Base-by-base conservation (phyloP, 2,888 invertebrate genomes). In the Chesias legatella region DNA sequence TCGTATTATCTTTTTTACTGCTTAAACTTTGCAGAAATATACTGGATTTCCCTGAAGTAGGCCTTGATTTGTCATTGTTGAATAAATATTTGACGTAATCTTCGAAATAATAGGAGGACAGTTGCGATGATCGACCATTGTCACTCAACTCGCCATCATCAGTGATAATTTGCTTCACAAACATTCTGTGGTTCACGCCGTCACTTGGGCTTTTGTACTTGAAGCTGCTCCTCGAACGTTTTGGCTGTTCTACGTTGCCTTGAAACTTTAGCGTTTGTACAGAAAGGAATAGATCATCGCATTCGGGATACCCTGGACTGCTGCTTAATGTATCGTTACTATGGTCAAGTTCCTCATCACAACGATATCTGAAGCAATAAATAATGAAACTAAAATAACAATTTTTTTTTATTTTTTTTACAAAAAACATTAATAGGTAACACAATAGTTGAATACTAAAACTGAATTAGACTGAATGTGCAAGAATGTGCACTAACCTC, bases 221-320 rank as follows among this genome's bases (percentile, higher is more conserved):
- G 33, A 85, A 86, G 45, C 78, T 74, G 3, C 79, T 77, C 28
- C 77, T 63, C 0, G 69, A 70, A 49, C 71, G 70, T 48, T 70
- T 79, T 0, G 53, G 58, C 39, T 73, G 67, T 10, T 74, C 65
- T 1, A 62, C 48, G 8, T 74, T 63, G 1, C 86, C 86, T 53
- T 73, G 69, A 42, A 86, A 88, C 51, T 81, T 69, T 24, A 88
- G 58, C 10, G 81, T 88, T 60, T 85, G 85, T 1, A 88, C 83
- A 1, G 86, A 70, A 1, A 88, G 75, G 33, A 67, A 79, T 33
- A 83, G 48, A 33, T 84, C 73, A 33, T 77, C 71, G 1, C 38
- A 26, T 8, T 67, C 59, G 6, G 58, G 56, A 6, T 62, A 58
- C 6, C 33, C 40, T 41, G 50, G 50, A 6, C 36, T 43, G 31